Base-by-base conservation (phyloP, 1,140 invertebrate species). In the Cydia pomonella region DNA sequence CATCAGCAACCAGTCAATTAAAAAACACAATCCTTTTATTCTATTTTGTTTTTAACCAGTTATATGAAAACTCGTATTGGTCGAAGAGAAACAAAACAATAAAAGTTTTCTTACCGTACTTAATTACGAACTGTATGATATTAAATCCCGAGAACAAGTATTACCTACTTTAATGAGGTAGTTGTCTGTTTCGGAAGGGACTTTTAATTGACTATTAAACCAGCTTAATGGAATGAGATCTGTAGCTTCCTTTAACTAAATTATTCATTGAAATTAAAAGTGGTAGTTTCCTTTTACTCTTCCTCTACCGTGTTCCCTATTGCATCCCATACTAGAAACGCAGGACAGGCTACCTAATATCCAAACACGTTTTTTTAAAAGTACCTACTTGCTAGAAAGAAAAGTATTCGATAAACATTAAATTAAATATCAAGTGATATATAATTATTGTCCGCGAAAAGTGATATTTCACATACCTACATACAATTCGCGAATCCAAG, bases 211-310 rank as follows among this genome's bases (percentile, higher is more conserved):
- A 69, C 64, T 69, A 69, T 69, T 69, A 69, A 69, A 33, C 3
- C 3, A 41, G 64, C 64, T 69, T 69, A 69, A 69, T 69, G 27
- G 64, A 69, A 33, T 33, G 21, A 33, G 64, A 69, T 69, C 29
- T 69, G 29, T 69, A 18, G 29, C 64, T 69, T 69, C 64, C 64
- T 69, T n/a, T 33, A 69, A 69, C 27, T 69, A 69, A 41, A 41
- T 69, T 69, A 69, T 69, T 33, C 33, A 69, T 69, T 69, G 29
- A 69, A 66, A 66, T 29, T 50, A 66, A 13, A 18, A 38, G 23
- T n/a, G 1, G 7, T 33, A 33, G 64, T 33, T 69, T 69, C 64
- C 29, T 69, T n/a, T 41, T 10, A 18, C 64, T 38, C 53, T 23
- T 23, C 21, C 21, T 23, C 21, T 23, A 23, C 2, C 7, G 53